Evolutionary conservation across 2,113 vertebrate genomes (phyloP).

Genomic region (Crotophaga sulcirostris): DNA sequence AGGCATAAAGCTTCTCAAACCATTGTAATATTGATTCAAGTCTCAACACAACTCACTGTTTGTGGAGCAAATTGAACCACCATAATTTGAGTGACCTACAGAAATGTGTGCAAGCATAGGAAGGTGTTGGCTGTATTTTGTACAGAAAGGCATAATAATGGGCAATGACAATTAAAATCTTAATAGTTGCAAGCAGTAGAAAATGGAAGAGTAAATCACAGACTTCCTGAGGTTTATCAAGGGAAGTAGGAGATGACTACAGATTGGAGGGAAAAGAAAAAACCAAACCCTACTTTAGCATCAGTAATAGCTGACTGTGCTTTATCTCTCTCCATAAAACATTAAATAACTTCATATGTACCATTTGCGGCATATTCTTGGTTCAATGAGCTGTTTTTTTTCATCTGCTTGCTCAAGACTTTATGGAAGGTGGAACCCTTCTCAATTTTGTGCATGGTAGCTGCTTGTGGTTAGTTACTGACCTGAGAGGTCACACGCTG

Average conservation of each 20-base stretch:
- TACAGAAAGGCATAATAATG: background rate
- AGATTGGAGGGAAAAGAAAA: background rate
- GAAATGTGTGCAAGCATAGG: background rate
- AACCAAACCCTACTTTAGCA: background rate
- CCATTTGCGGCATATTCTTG: background rate
- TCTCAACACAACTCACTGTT: background rate
- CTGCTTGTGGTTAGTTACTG: background rate
- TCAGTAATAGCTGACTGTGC: background rate
- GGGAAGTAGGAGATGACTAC: background rate
- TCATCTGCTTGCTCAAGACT: background rate
- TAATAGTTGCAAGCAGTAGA: background rate
- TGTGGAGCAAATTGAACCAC: background rate
- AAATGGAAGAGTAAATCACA: background rate
- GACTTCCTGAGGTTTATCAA: background rate
- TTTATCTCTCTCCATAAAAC: background rate
- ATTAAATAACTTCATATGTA: background rate
- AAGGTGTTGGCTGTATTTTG: background rate
- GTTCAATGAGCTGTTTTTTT: background rate
- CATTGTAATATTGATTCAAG: background rate
- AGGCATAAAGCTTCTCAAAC: background rate
- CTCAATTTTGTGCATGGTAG: accelerated
- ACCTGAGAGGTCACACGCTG: background rate
- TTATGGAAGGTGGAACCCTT: background rate
- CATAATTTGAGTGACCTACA: background rate
- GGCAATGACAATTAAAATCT: background rate